Percentiles rank a stretch among this genome's conserved stretches.
Evolutionary conservation across 2,797 vertebrate genomes (phyloP).

Genomic region (Coranthus polyacanthus): DNA sequence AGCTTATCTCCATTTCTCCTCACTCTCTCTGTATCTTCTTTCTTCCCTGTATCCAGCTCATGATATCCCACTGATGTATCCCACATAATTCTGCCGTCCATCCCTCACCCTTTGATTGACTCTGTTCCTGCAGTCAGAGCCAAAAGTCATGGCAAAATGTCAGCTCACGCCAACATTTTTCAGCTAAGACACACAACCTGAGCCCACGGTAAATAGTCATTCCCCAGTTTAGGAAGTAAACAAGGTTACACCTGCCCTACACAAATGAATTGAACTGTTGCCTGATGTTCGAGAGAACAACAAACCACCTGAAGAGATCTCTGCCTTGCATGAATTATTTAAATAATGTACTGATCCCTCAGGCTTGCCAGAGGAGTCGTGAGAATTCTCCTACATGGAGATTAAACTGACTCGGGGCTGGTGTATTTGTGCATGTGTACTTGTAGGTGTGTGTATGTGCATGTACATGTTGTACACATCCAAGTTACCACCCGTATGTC

Average conservation of each 20-base stretch:
- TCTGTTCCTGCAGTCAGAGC: constrained; percentile 55
- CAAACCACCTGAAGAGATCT: constrained; percentile 74
- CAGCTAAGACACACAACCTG: constrained; percentile 26
- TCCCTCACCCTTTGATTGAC: constrained; percentile 61
- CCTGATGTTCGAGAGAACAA: constrained; percentile 43
- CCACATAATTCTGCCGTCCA: constrained; percentile 54
- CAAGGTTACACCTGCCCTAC: constrained; percentile 33
- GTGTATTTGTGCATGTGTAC: constrained; percentile 56
- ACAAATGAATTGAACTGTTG: constrained; percentile 38
- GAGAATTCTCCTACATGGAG: constrained; percentile 74
- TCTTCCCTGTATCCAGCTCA: constrained; percentile 41
- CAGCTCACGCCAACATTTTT: constrained; percentile 55
- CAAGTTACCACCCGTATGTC: constrained; percentile 66
- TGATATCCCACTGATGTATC: constrained; percentile 40
- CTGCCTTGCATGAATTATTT: constrained; percentile 74
- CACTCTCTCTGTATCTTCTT: constrained; percentile 38
- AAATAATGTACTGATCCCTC: constrained; percentile 74
- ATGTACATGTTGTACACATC: constrained; percentile 40
- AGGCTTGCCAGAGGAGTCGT: constrained; percentile 73
- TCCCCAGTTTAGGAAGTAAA: constrained; percentile 38
- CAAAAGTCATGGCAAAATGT: constrained; percentile 69
- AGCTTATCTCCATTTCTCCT: constrained; percentile 66
- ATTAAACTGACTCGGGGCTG: constrained; percentile 79
- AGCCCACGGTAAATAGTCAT: constrained; percentile 59
- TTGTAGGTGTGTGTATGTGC: constrained; percentile 35